These are phyloP conservation scores for Chrysomela aeneicollis DNA, from an alignment of 2,888 invertebrate genomes.

Conservation along the genomic window DNA sequence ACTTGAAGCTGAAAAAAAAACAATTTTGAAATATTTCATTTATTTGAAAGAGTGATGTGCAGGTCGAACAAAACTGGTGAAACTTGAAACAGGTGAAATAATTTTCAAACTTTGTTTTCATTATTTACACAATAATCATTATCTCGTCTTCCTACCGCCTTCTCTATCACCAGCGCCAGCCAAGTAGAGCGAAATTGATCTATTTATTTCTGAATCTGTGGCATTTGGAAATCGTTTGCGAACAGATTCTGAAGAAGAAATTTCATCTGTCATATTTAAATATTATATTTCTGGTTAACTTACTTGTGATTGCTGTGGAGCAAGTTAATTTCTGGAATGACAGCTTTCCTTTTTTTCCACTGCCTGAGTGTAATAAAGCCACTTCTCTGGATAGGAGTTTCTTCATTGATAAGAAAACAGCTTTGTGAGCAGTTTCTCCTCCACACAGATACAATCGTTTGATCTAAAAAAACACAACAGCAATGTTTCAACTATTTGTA, in stretches of 20 bases:
- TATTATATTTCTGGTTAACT: slow-evolving; percentile 2
- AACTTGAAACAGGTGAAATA: too few species aligned
- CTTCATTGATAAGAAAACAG: slow-evolving; percentile 18
- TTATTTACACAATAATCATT: neutral
- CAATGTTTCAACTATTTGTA: slow-evolving; percentile 1
- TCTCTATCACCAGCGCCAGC: slow-evolving; percentile 10
- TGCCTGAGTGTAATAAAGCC: slow-evolving; percentile 14
- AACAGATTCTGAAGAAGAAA: slow-evolving; percentile 9
- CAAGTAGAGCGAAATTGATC: slow-evolving; percentile 5
- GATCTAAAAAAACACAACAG: slow-evolving; percentile 8
- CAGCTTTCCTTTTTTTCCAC: slow-evolving; percentile 11
- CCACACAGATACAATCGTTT: slow-evolving; percentile 11
- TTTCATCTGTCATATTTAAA: slow-evolving; percentile 8
- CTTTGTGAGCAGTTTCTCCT: slow-evolving; percentile 10
- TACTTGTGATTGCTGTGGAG: slow-evolving; percentile 8
- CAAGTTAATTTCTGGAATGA: slow-evolving; percentile 10
- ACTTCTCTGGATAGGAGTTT: slow-evolving; percentile 17
- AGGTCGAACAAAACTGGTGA: too few species aligned
- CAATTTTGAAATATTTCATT: slow-evolving; percentile 9
- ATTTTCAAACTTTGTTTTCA: too few species aligned
- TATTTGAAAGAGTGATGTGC: neutral
- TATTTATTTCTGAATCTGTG: slow-evolving; percentile 10
- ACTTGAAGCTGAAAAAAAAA: neutral
- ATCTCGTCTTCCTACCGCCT: slow-evolving; percentile 7
- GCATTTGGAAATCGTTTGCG: slow-evolving; percentile 3